These are phyloP conservation scores for Phyllotreta striolata DNA, from an alignment of 2,888 invertebrate species.

Conservation along the genomic window DNA sequence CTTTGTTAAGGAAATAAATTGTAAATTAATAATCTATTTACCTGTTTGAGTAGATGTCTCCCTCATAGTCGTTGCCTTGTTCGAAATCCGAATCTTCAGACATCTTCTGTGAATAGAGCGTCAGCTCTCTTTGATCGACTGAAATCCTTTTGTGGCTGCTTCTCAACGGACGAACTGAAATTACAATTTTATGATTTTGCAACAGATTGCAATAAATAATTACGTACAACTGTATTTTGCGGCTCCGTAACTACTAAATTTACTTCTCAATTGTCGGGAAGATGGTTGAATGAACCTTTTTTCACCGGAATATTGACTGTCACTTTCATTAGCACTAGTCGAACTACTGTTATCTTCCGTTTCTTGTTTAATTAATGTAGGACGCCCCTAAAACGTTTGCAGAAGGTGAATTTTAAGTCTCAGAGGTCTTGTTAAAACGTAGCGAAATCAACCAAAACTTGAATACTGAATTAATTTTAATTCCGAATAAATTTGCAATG, in stretches of 20 bases:
- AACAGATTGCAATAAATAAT: constrained; percentile 3
- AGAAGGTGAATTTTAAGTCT: no score
- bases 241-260: constrained; percentile 51
- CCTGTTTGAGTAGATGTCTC: constrained; percentile 53
- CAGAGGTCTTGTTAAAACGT: no score
- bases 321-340: constrained; percentile 51
- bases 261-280: constrained; percentile 48
- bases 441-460: no score
- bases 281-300: constrained; percentile 45
- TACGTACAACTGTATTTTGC: constrained; percentile 51
- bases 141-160: constrained; percentile 48
- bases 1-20: constrained; percentile 12
- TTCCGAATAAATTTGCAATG: no score
- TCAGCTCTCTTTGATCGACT: constrained; percentile 49
- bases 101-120: constrained; percentile 56
- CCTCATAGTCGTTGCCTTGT: constrained; percentile 53
- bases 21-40: constrained; percentile 22
- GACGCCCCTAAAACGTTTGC: constrained; percentile 35
- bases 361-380: constrained; percentile 40
- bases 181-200: background rate
- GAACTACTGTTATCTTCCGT: constrained; percentile 47
- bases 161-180: constrained; percentile 49
- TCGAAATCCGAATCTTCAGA: constrained; percentile 53
- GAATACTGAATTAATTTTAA: no score
- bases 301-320: constrained; percentile 50